These are phyloP conservation scores for Cheilosia pagana DNA, from an alignment of 2,888 invertebrate genomes.

Conservation along the genomic window DNA sequence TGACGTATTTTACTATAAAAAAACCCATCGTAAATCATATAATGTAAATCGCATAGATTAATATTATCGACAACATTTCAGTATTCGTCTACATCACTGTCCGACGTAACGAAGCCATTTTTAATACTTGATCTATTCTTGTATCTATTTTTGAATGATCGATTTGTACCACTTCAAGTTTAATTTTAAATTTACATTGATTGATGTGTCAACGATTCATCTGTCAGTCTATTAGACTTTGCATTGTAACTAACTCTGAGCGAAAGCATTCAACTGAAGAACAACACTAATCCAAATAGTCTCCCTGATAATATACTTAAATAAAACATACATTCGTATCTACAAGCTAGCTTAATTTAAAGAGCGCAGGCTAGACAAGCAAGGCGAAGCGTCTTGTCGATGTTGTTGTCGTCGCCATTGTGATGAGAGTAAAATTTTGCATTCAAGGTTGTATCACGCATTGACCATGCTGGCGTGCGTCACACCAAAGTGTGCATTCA, in stretches of 20 bases:
- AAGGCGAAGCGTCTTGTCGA: constrained; percentile 3
- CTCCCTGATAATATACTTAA: not conserved
- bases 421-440: constrained; percentile 10
- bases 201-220: constrained; percentile 42
- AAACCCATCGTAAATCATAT: too few relatives aligned
- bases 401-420: constrained; percentile 6
- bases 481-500: not conserved
- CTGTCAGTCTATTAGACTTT: constrained; percentile 9
- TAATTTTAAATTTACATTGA: constrained; percentile 3
- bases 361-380: constrained; percentile 9
- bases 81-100: not conserved
- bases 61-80: not conserved
- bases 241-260: not conserved
- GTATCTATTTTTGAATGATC: constrained; percentile 9
- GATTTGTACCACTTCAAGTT: not conserved
- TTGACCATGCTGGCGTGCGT: constrained; percentile 1
- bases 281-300: not conserved
- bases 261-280: not conserved
- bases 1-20: too few relatives aligned
- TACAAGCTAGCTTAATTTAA: constrained; percentile 17
- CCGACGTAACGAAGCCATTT: constrained; percentile 3
- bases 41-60: not conserved
- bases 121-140: not conserved
- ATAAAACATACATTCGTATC: not conserved
- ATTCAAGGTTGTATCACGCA: constrained; percentile 11